phyloP scores from a whole-genome alignment of 2,888 invertebrate genomes.

The Tholera decimalis region DNA sequence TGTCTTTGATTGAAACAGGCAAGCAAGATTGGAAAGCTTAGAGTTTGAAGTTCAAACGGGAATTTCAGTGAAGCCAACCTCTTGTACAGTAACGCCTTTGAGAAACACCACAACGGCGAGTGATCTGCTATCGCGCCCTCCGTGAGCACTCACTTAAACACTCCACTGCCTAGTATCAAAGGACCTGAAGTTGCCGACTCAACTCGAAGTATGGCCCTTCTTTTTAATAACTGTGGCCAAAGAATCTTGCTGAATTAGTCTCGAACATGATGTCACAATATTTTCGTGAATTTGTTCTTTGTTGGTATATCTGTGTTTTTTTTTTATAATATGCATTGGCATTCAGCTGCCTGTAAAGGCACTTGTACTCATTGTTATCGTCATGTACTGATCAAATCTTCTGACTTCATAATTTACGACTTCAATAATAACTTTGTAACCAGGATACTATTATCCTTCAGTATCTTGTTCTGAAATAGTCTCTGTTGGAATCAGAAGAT shows the following conservation, averaged over 20 bases:
- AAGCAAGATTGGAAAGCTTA: constrained; percentile 61
- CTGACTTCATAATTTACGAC: too few relatives aligned
- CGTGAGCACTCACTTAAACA: constrained; percentile 82
- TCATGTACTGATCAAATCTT: too few relatives aligned
- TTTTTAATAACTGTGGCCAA: constrained; percentile 64
- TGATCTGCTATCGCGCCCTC: constrained; percentile 75
- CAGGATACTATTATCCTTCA: too few relatives aligned
- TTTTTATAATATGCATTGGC: not conserved
- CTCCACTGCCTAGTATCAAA: constrained; percentile 81
- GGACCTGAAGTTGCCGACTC: constrained; percentile 70
- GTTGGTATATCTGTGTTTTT: constrained; percentile 20
- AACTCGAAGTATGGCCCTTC: constrained; percentile 66
- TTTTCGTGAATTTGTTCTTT: constrained; percentile 40
- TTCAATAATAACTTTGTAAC: too few relatives aligned
- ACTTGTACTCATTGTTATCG: not conserved
- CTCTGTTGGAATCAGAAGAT: too few relatives aligned
- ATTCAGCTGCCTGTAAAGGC: not conserved
- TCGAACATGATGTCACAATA: constrained; percentile 51
- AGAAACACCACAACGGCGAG: constrained; percentile 74
- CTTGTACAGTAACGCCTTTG: constrained; percentile 69
- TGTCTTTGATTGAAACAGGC: constrained; percentile 64
- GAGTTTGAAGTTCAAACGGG: constrained; percentile 67
- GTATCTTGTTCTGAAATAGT: too few relatives aligned
- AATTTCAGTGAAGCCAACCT: constrained; percentile 56
- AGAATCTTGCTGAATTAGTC: constrained; percentile 61